Conservation (phyloP, 2,797 vertebrate species). For the Oceanodroma leucorhoa region DNA sequence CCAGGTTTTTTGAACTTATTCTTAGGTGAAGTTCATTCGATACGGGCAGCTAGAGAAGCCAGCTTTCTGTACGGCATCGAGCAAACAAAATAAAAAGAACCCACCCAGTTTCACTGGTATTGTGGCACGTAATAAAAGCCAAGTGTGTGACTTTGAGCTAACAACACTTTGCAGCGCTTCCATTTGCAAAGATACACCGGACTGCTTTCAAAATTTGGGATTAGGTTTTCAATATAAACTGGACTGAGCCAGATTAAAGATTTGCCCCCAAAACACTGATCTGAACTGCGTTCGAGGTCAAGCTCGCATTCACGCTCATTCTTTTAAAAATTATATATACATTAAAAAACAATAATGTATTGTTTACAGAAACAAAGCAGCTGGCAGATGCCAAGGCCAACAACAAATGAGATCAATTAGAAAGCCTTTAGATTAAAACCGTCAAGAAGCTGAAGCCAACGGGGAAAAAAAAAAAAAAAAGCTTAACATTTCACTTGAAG, state of each 20-base stretch:
- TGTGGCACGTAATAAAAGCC: neutral
- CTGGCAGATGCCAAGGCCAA: neutral
- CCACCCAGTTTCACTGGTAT: neutral
- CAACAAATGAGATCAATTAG: neutral
- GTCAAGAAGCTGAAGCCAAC: neutral
- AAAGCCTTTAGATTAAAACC: neutral
- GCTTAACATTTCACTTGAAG: neutral
- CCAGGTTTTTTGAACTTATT: neutral
- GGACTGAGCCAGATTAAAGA: neutral
- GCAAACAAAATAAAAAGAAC: neutral
- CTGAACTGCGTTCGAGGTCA: neutral
- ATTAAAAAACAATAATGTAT: neutral
- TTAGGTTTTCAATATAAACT: neutral
- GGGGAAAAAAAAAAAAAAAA: too few species aligned
- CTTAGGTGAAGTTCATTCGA: neutral
- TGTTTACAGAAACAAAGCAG: neutral
- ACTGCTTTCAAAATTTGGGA: neutral
- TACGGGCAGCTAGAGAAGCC: neutral
- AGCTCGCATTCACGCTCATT: fast-evolving
- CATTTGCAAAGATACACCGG: fast-evolving
- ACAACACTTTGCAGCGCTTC: too few species aligned
- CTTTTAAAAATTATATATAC: neutral
- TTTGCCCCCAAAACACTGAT: neutral
- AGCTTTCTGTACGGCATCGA: neutral
- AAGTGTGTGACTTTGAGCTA: neutral